phyloP scores from a whole-genome alignment of 2,113 vertebrate species.

The Etheostoma cragini region DNA sequence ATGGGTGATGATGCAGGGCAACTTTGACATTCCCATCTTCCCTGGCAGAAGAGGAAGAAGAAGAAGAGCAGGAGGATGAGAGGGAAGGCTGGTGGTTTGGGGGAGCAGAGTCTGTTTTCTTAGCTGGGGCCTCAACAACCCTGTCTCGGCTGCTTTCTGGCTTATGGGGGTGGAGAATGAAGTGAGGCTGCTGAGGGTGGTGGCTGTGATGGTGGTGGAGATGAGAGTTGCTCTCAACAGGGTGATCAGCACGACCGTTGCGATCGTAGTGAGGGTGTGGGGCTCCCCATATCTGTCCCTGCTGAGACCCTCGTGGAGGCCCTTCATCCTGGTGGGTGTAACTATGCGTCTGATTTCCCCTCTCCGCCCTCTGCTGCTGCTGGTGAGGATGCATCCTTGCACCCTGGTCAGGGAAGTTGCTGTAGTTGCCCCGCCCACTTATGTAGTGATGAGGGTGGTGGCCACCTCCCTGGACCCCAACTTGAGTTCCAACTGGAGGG shows the following conservation, averaged over 20 bases:
- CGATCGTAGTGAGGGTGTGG: constrained; percentile 84
- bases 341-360: constrained; percentile 72
- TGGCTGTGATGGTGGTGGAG: constrained; percentile 77
- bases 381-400: constrained; percentile 81
- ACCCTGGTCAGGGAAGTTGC: constrained; percentile 88
- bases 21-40: constrained; percentile 80
- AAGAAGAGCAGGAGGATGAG: constrained; percentile 85
- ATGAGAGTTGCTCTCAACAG: constrained; percentile 78
- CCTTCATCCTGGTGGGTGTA: constrained; percentile 83
- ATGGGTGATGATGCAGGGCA: constrained; percentile 73
- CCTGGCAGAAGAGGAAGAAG: constrained; percentile 83
- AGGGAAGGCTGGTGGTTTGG: constrained; percentile 80
- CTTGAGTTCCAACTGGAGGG: constrained; percentile 77
- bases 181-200: constrained; percentile 77
- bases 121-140: constrained; percentile 62
- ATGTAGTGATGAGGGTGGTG: constrained; percentile 85
- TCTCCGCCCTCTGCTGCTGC: constrained; percentile 76
- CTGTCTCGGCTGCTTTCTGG: constrained; percentile 80
- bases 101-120: constrained; percentile 79
- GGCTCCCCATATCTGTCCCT: constrained; percentile 82
- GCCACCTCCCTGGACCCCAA: constrained; percentile 66
- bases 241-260: constrained; percentile 81
- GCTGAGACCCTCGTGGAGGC: constrained; percentile 70
- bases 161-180: constrained; percentile 77
- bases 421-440: constrained; percentile 83